Base-by-base conservation (phyloP, 2,888 invertebrate species). In the Ennomos erosarius region DNA sequence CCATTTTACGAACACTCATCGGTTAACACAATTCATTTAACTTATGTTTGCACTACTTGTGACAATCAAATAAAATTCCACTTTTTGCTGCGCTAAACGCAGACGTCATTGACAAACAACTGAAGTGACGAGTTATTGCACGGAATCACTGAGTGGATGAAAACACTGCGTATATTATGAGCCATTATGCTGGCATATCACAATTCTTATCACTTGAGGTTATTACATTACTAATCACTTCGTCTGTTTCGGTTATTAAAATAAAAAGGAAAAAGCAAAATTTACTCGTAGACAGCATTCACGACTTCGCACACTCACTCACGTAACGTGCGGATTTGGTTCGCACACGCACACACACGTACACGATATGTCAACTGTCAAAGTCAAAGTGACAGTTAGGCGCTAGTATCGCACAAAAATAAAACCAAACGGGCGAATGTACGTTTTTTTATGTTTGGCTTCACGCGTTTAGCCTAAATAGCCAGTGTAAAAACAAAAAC, bases 71-170 rank as follows among this genome's bases (percentile, higher is more conserved):
- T 87, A 88, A 87, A 90, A 89, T 84, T 90, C 88, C 88, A 90
- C 91, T 91, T 90, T 90, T 91, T 84, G 88, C 89, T 88, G 87
- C 89, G 89, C 92, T 91, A 90, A 90, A 90, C 90, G 90, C 88
- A 91, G 88, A 91, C 92, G 92, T 92, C 92, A 92, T 89, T 91
- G 90, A 89, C 92, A 92, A 91, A 92, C 92, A 92, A 91, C 88
- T 87, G 80, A 88, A 91, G 89, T 88, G 90, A 89, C 87, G 89
- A 90, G 86, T 80, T 88, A 89, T 88, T 85, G 88, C 90, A 90
- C 85, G 81, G 89, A 82, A 86, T 88, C 89, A 85, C 88, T 88
- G 82, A 86, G 84, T 84, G 82, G 77, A 87, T 79, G 85, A 87
- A 88, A 90, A 91, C 91, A 88, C 85, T 82, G 84, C 77, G 78